phyloP scores from a whole-genome alignment of 2,113 vertebrate genomes.

The Hippocampus comes region DNA sequence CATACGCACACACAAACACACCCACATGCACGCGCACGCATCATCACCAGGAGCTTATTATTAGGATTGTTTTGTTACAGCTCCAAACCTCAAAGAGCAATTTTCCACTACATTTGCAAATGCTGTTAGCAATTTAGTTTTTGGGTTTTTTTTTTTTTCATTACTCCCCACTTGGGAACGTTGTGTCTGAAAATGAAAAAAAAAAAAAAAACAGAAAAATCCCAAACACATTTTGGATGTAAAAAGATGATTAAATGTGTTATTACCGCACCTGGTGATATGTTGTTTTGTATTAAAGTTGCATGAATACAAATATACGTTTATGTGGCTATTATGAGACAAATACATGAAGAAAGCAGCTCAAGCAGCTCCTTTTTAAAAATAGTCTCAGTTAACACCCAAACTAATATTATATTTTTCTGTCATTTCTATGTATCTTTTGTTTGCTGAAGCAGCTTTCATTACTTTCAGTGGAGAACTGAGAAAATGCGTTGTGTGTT shows the following conservation, averaged over 20 bases:
- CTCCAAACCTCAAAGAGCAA: slow-evolving; percentile 7
- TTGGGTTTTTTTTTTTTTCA: background rate
- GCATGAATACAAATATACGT: background rate
- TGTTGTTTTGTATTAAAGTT: background rate
- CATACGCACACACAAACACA: background rate
- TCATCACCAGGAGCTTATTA: slow-evolving; percentile 5
- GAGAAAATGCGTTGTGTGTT: no score
- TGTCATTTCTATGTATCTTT: background rate
- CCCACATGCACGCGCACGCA: background rate
- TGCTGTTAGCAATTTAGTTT: background rate
- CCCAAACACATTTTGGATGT: background rate
- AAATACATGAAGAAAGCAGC: background rate
- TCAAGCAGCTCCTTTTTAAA: background rate
- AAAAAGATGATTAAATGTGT: background rate
- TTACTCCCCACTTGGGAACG: slow-evolving; percentile 1
- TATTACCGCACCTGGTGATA: background rate
- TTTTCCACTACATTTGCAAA: slow-evolving; percentile 19
- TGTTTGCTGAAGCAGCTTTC: background rate
- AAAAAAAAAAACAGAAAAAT: background rate
- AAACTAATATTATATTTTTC: background rate
- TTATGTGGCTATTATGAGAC: background rate
- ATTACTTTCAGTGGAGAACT: no score
- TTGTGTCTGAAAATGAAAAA: background rate
- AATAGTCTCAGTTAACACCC: background rate
- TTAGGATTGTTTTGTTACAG: slow-evolving; percentile 9